These are phyloP conservation scores for Craterocephalus amniculus DNA, from an alignment of 2,797 vertebrate species.

Conservation along the genomic window DNA sequence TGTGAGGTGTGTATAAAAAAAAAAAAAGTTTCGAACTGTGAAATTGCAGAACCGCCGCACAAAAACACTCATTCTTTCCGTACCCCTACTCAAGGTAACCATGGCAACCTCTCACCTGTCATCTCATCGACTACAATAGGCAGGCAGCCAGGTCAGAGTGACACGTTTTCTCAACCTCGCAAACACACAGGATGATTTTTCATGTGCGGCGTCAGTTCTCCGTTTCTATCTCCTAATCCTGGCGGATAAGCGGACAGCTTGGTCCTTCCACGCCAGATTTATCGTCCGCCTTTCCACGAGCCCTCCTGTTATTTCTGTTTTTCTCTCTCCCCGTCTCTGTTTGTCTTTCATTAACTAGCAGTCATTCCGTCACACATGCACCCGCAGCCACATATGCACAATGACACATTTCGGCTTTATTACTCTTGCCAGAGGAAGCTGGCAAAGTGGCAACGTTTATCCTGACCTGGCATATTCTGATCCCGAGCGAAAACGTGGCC, in stretches of 20 bases:
- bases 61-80: constrained; percentile 49
- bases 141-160: constrained; percentile 75
- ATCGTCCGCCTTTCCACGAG: constrained; percentile 34
- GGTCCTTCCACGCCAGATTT: constrained; percentile 32
- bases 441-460: constrained; percentile 78
- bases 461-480: constrained; percentile 84
- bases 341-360: constrained; percentile 45
- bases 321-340: constrained; percentile 11
- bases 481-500: constrained; percentile 68
- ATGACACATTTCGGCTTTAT: constrained; percentile 50
- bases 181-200: constrained; percentile 59
- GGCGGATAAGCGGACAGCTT: constrained; percentile 24
- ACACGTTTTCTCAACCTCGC: constrained; percentile 70
- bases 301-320: constrained; percentile 22
- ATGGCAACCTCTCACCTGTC: constrained; percentile 82
- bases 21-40: constrained; percentile 49
- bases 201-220: constrained; percentile 38
- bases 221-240: constrained; percentile 28
- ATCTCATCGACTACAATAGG: constrained; percentile 69
- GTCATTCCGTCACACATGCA: constrained; percentile 20
- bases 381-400: constrained; percentile 33
- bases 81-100: constrained; percentile 74
- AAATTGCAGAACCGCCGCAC: constrained; percentile 54
- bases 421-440: constrained; percentile 55
- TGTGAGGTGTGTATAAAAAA: too few species aligned